Percentiles rank a stretch among this genome's conserved stretches.
phyloP scores from a whole-genome alignment of 1,140 invertebrate species.

The Amphibalanus amphitrite region DNA sequence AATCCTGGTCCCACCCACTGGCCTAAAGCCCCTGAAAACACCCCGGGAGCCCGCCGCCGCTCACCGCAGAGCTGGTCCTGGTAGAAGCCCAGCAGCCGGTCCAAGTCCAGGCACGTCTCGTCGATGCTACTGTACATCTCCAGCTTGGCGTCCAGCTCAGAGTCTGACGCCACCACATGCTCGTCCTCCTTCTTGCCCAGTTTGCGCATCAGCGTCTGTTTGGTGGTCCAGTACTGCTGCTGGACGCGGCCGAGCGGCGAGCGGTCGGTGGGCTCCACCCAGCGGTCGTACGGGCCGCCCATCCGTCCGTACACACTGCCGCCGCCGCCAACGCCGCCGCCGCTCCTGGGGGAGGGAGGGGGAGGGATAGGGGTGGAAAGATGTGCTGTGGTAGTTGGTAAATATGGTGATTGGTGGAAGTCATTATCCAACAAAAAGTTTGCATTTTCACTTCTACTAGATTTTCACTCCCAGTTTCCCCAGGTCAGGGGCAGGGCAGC shows the following conservation, averaged over 20 bases:
- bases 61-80: constrained; percentile 77
- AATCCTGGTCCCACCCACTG: too few relatives aligned
- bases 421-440: too few relatives aligned
- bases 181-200: constrained; percentile 96
- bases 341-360: too few relatives aligned
- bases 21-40: too few relatives aligned
- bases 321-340: background rate
- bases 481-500: too few relatives aligned
- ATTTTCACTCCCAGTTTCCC: too few relatives aligned
- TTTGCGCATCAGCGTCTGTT: constrained; percentile 83
- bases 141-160: constrained; percentile 90
- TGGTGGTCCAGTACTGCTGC: constrained; percentile 96
- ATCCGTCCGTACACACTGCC: constrained; percentile 7
- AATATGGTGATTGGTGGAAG: too few relatives aligned
- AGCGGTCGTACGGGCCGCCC: constrained; percentile 23
- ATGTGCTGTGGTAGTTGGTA: too few relatives aligned
- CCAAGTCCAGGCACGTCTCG: constrained; percentile 70
- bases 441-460: too few relatives aligned
- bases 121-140: constrained; percentile 92
- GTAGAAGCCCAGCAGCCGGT: constrained; percentile 81
- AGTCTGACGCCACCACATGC: constrained; percentile 52
- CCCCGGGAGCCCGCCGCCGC: constrained; percentile 20
- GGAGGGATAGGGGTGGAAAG: too few relatives aligned
- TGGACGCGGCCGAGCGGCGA: constrained; percentile 63
- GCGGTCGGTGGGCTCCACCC: constrained; percentile 28